phyloP scores from a whole-genome alignment of 2,113 vertebrate genomes.

The Microtus richardsoni region DNA sequence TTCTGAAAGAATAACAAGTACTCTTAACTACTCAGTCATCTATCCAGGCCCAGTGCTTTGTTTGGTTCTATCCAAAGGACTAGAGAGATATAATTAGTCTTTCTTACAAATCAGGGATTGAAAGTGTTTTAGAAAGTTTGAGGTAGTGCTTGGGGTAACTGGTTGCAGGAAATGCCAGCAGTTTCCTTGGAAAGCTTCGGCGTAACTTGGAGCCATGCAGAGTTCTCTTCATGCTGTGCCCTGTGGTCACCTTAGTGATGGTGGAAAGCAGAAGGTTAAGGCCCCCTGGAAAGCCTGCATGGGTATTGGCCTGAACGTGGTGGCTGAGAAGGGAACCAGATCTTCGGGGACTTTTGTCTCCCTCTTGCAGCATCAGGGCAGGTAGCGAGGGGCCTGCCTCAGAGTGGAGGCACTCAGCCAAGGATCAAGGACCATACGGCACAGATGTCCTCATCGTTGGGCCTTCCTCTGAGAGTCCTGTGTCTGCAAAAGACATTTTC shows the following conservation, averaged over 20 bases:
- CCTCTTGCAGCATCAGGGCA: neutral
- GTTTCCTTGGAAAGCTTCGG: neutral
- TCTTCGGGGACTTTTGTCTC: neutral
- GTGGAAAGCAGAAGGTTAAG: neutral
- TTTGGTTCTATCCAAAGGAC: neutral
- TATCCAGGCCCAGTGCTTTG: neutral
- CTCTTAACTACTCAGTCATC: neutral
- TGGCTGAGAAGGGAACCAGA: neutral
- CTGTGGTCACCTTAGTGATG: neutral
- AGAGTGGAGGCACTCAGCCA: neutral
- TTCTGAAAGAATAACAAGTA: neutral
- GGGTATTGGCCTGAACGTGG: neutral
- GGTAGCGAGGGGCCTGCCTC: neutral
- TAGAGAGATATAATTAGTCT: neutral
- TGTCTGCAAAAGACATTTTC: neutral
- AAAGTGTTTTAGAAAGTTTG: neutral
- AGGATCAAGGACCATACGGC: neutral
- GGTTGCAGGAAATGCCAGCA: neutral
- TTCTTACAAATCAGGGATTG: neutral
- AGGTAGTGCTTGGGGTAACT: neutral
- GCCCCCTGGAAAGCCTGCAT: accelerated
- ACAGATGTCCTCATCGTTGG: neutral
- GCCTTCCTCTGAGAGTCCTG: neutral
- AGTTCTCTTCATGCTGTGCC: neutral
- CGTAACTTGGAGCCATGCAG: neutral